These are phyloP conservation scores for Leptinotarsa peninsularis DNA, from an alignment of 2,888 invertebrate species.

Conservation along the genomic window DNA sequence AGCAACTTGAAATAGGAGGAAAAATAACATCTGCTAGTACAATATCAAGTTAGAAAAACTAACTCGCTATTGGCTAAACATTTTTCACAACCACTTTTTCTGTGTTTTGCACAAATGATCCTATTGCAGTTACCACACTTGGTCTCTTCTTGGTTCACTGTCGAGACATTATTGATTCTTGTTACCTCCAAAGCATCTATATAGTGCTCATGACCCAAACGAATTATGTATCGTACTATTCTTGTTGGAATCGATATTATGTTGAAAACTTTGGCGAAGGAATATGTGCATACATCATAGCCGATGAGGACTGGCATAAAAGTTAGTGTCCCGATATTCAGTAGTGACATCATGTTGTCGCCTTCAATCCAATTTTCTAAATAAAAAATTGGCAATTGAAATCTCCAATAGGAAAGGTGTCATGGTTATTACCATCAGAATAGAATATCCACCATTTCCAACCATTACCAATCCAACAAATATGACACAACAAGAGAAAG, in stretches of 20 bases:
- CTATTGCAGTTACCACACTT: conserved; percentile 34
- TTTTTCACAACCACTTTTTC: conserved; percentile 34
- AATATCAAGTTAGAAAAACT: conserved; percentile 36
- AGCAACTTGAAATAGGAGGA: too few species aligned
- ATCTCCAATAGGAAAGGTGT: not conserved
- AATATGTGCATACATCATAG: conserved; percentile 32
- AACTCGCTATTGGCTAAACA: conserved; percentile 40
- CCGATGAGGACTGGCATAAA: conserved; percentile 38
- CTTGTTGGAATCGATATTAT: conserved; percentile 26
- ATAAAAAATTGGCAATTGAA: not conserved
- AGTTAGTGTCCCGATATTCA: conserved; percentile 32
- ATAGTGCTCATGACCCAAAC: conserved; percentile 30
- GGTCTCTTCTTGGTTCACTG: not conserved
- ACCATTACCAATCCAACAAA: not conserved
- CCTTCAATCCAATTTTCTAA: not conserved
- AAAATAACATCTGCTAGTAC: not conserved
- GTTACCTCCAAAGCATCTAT: conserved; percentile 17
- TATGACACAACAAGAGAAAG: not conserved
- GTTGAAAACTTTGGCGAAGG: conserved; percentile 19
- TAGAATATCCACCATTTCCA: not conserved
- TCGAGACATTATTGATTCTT: not conserved
- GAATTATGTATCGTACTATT: conserved; percentile 23
- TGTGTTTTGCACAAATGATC: conserved; percentile 42
- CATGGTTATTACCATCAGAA: not conserved
- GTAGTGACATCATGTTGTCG: conserved; percentile 7